Evolutionary conservation across 2,888 invertebrate genomes (phyloP), one percentile per base, ranked within the genome.

Genomic region (Luperina nickerlii): DNA sequence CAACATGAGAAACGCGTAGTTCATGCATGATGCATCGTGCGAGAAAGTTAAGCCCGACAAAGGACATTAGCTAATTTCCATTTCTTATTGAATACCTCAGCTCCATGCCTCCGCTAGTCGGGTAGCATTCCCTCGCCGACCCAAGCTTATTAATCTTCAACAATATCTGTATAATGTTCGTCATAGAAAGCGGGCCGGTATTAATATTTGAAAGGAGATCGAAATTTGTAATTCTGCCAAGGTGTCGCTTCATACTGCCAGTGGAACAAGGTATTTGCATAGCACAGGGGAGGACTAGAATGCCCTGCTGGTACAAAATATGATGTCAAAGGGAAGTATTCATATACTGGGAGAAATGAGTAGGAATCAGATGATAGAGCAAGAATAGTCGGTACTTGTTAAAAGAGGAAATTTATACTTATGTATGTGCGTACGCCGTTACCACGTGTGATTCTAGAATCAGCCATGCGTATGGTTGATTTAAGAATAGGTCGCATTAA

Each of bases 191-290:
- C 62, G 24, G 27, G 42, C 62, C 13, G 54, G 48, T 60, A 80
- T 87, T 85, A 76, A 83, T 85, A 85, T 85, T 85, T 80, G 45
- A 79, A 45, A 67, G 74, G 27, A 63, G 78, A 82, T 82, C 76
- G 82, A 81, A 85, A 90, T 90, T 89, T 87, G 88, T 85, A 85
- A 91, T 91, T 90, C 91, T 74, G 86, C 85, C 84, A 74, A 84
- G 84, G 76, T 82, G 83, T 75, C 75, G 78, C 78, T 78, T 51
- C 54, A 62, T 57, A 45, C 54, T 60, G 62, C 63, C 62, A 62
- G 42, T 27, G 70, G 62, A 70, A 78, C 71, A 78, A 76, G 54
- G 51, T 65, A 90, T 90, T 88, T 81, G 79, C 90, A 85, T 90
- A 78, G 67, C 60, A 57, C 80, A 79, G 87, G 63, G 54, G 38